Percentiles rank a stretch among this genome's conserved stretches.
Evolutionary conservation across 2,888 invertebrate genomes (phyloP).

Genomic region (Drosophila parthenogenetica): DNA sequence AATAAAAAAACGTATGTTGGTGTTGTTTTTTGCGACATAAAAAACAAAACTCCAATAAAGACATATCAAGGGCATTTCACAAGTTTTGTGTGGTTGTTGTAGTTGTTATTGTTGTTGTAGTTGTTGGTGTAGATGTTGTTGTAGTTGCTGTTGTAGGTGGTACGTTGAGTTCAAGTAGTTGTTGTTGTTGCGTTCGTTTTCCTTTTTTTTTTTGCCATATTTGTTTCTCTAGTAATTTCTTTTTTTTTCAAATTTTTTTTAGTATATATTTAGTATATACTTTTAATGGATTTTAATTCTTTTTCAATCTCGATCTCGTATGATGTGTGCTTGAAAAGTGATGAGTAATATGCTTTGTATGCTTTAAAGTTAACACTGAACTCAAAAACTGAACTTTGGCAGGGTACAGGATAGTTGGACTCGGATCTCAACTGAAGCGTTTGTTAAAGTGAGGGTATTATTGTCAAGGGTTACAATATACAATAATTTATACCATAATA

Average conservation of each 20-base stretch:
- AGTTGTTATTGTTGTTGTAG: conserved; percentile 29
- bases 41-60: conserved; percentile 57
- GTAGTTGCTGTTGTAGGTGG: conserved; percentile 3
- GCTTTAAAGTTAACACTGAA: conserved; percentile 51
- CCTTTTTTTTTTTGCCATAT: no score
- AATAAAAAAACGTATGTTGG: conserved; percentile 70
- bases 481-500: conserved; percentile 41
- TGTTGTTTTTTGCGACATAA: conserved; percentile 50
- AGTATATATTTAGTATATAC: conserved; percentile 48
- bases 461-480: conserved; percentile 31
- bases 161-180: background rate
- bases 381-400: conserved; percentile 47
- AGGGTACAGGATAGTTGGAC: background rate
- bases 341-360: conserved; percentile 77
- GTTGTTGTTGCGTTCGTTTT: conserved; percentile 3
- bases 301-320: conserved; percentile 54
- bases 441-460: conserved; percentile 21
- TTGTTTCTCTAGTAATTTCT: conserved; percentile 19
- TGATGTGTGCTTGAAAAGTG: conserved; percentile 66
- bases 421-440: conserved; percentile 44
- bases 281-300: conserved; percentile 38
- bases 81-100: conserved; percentile 44
- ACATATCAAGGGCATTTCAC: conserved; percentile 52
- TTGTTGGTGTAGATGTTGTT: conserved; percentile 30
- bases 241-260: conserved; percentile 21